phyloP scores from a whole-genome alignment of 1,140 invertebrate genomes.

The Euglossa dilemma region DNA sequence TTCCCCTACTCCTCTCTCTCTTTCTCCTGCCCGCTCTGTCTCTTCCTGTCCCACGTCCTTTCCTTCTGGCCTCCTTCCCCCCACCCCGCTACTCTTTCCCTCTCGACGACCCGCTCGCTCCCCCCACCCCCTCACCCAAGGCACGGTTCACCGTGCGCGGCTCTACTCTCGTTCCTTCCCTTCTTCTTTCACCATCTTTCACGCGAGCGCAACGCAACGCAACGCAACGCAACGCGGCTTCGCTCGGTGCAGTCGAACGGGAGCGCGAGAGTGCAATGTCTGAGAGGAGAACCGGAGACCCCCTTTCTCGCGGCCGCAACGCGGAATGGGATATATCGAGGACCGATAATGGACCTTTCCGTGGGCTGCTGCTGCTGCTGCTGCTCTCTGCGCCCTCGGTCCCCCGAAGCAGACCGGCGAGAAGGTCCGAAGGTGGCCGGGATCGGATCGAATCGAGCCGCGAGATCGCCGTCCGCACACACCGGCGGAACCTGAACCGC shows the following conservation, averaged over 20 bases:
- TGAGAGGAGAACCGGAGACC: slow-evolving; percentile 7
- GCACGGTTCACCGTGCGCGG: neutral
- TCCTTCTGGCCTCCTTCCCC: neutral
- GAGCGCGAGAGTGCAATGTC: slow-evolving; percentile 35
- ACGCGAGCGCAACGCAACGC: slow-evolving; percentile 44
- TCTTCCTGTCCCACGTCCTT: slow-evolving; percentile 40
- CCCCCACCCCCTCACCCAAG: neutral
- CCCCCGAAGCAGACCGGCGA: neutral
- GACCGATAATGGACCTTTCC: slow-evolving; percentile 35
- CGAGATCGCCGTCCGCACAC: neutral
- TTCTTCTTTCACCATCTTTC: slow-evolving; percentile 42
- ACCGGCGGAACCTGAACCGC: slow-evolving; percentile 26
- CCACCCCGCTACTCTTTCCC: slow-evolving; percentile 15
- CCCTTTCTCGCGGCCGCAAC: slow-evolving; percentile 21
- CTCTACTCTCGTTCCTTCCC: slow-evolving; percentile 30
- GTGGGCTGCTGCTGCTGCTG: neutral
- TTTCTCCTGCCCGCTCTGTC: neutral
- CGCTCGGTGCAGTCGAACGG: slow-evolving; percentile 42
- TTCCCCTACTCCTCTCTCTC: neutral
- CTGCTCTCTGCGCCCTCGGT: neutral
- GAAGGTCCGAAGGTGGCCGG: neutral
- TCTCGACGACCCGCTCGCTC: neutral
- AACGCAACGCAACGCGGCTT: too few species aligned
- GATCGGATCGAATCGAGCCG: slow-evolving; percentile 2
- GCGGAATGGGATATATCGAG: slow-evolving; percentile 41